Evolutionary conservation across 2,797 vertebrate species (phyloP), one percentile per base, ranked within the genome.

Genomic region (Dermochelys coriacea): DNA sequence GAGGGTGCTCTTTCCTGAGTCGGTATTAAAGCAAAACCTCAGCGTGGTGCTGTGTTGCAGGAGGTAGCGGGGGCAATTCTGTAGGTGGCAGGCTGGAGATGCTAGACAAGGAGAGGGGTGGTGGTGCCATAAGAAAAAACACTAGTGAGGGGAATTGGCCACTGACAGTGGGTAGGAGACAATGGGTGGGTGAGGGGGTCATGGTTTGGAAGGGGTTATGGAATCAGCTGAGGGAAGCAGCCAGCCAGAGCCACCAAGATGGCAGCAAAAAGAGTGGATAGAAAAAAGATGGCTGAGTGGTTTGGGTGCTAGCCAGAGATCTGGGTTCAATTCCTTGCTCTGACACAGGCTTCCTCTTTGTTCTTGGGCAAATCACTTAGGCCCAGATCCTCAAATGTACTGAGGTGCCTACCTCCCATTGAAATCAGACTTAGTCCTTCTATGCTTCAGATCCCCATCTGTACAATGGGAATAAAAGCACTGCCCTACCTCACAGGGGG

Each of bases 401-500:
- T 19, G 34, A 68, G 61, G 31, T 64, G 16, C 61, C 16, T n/a
- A n/a, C 3, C 34, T 8, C 61, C 34, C 61, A 34, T 64, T 34
- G 61, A 34, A 64, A 64, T 64, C 59, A 16, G 61, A 34, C 61
- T 37, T 37, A n/a, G 34, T 68, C 34, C 21, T n/a, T 19, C 61
- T 68, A 21, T 45, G 25, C 7, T 27, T 27, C 68, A 71, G 37
- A 23, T 25, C 15, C 71, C 23, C 45, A 12, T 41, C n/a, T 37
- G 14, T 5, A 2, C 0, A 4, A 87, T 21, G 15, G 2, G 2
- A 4, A 0, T 83, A 1, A 6, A 29, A 93, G 23, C 52, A 12
- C 52, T 5, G 68, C 31, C 83, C 0, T 1, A 19, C 2, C 16
- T 82, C 8, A 0, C 21, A 25, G 14, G 23, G 34, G 16, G 55